Base-by-base conservation (phyloP, 2,797 vertebrate genomes). In the Linurgus olivaceus region DNA sequence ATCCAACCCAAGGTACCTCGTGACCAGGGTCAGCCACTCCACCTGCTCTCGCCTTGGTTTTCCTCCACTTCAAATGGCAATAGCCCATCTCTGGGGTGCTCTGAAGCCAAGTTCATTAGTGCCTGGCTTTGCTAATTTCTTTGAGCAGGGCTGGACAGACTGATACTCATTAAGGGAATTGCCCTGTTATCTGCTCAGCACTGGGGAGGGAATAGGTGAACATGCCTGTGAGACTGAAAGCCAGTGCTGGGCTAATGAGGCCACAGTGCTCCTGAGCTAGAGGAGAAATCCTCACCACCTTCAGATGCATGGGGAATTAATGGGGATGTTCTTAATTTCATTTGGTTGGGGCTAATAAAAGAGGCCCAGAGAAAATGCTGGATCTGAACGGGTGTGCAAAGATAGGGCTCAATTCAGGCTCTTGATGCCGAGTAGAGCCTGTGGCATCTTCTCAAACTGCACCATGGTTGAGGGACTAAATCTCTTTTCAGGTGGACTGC, bases 1-100 rank as follows among this genome's bases (percentile, higher is more conserved):
- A 62, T 70, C 77, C 90, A 79, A 31, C 47, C 51, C 0, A 0
- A 54, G 72, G 72, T 76, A 42, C 76, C 80, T 55, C 1, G 0
- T 82, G 66, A 67, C 72, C 44, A 10, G 65, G 67, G 47, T 82
- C 82, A 88, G 59, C 63, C 65, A 16, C 75, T 86, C 70, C 24
- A 63, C 47, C 50, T 67, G 73, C 89, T 93, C 65, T 57, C 0
- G 0, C 19, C 73, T 74, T 33, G 37, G 26, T 74, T 92, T 83
- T 52, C 61, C 57, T 90, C 65, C 45, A 16, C 65, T 78, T 83
- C 79, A 52, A 11, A 66, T 42, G 68, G 48, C 88, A 80, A 52
- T 54, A 54, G n/a, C n/a, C 38, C 79, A 83, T 88, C 76, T 94
- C 76, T 0, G 0, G 50, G 73, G 45, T 0, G 0, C 57, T 35